Evolutionary conservation across 2,113 vertebrate genomes (phyloP).

Genomic region (Polypterus bichir): DNA sequence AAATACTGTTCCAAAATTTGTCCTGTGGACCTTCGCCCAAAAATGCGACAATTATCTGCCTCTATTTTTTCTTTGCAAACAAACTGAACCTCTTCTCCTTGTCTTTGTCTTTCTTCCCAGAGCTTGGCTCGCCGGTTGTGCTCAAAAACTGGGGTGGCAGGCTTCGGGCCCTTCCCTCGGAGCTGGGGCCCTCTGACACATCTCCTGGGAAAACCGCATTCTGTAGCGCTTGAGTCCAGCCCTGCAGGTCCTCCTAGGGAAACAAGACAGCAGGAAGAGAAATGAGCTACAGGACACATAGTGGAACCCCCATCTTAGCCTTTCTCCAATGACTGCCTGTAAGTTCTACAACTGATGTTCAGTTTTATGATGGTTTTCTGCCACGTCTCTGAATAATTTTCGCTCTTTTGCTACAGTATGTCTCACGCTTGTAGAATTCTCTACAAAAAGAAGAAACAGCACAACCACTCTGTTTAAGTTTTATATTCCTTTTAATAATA

Average conservation of each 20-base stretch:
- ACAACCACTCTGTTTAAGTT: too few relatives aligned
- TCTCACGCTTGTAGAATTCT: too few relatives aligned
- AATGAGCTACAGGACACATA: too few relatives aligned
- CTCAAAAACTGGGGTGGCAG: slow-evolving; percentile 58
- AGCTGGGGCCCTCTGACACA: slow-evolving; percentile 37
- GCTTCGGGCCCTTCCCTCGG: slow-evolving; percentile 56
- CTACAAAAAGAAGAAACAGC: too few relatives aligned
- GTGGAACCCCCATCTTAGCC: background rate
- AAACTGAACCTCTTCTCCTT: slow-evolving; percentile 83
- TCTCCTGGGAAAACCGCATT: slow-evolving; percentile 46
- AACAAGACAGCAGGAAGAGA: too few relatives aligned
- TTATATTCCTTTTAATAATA: too few relatives aligned
- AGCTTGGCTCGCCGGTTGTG: slow-evolving; percentile 35
- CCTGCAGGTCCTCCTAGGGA: slow-evolving; percentile 74
- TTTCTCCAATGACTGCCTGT: background rate
- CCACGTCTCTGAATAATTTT: too few relatives aligned
- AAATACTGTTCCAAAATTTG: too few relatives aligned
- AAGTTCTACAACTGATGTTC: too few relatives aligned
- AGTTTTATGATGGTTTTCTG: too few relatives aligned
- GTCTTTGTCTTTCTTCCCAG: slow-evolving; percentile 55
- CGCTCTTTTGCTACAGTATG: too few relatives aligned
- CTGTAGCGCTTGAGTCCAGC: slow-evolving; percentile 71
- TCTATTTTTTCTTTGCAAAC: slow-evolving; percentile 83
- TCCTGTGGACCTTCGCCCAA: too few relatives aligned
- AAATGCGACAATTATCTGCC: background rate